Base-by-base conservation (phyloP, 1,140 invertebrate species). In the Sycobia sp. region DNA sequence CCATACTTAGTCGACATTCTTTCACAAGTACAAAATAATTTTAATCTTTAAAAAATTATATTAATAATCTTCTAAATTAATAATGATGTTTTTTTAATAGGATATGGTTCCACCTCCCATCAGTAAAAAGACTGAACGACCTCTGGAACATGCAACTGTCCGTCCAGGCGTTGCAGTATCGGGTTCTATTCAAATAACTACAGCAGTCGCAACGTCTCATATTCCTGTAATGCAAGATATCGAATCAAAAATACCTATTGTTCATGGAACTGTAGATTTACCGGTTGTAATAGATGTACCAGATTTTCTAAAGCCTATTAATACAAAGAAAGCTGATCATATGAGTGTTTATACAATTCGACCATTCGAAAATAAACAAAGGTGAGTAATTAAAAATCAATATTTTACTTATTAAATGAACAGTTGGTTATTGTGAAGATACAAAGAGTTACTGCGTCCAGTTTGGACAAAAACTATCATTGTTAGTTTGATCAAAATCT, bases 251-350 rank as follows among this genome's bases (percentile, higher is more conserved):
- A 81, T 81, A 34, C 78, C 80, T 4, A 81, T 81, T 32, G 73
- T 81, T 38, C 80, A 82, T 46, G 79, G 79, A 0, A 82, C 79
- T 2, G 77, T 82, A 14, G 79, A 82, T 60, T 69, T 81, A 8
- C 78, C 79, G 9, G 71, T 80, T 8, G 71, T 80, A 8, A 66
- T 81, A 23, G 73, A 80, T 49, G 74, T 80, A 7, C 77, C 78
- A 1, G 71, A 73, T 0, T 74, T 79, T 16, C 65, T 74, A 14
- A 71, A 70, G 51, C 64, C 75, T 0, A 14, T 65, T 2, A 70
- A 77, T 44, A 76, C 71, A 4, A 71, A 65, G 23, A 74, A 69
- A 56, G 67, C 71, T 0, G 76, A 80, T 63, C 71, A 74, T 23
- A 72, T 78, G 36, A 81, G 78, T 66, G 67, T 80, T 43, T 81